A percentile compares a stretch with the other conserved stretches of the same genome.
phyloP scores from a whole-genome alignment of 2,797 vertebrate genomes.

The Tokudaia muenninki region DNA sequence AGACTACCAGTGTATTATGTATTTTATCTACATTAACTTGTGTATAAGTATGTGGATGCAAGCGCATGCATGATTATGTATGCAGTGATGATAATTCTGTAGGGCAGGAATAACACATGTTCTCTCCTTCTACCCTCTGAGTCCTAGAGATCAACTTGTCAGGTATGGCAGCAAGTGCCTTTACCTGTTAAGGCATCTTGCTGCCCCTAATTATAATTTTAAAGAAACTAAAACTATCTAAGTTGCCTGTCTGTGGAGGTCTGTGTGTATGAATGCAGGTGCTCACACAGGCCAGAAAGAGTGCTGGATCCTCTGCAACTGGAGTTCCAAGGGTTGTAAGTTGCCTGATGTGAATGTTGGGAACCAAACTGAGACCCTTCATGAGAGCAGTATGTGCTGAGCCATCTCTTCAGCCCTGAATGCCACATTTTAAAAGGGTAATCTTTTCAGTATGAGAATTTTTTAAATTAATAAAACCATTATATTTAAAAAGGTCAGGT shows the following conservation, averaged over 20 bases:
- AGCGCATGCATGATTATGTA: not conserved
- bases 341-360: not conserved
- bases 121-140: not conserved
- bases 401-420: not conserved
- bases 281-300: no score
- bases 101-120: not conserved
- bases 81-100: not conserved
- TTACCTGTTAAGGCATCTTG: not conserved
- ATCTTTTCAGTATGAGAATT: not conserved
- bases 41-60: not conserved
- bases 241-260: not conserved
- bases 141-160: not conserved
- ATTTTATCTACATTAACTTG: not conserved
- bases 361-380: not conserved
- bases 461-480: not conserved
- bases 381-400: not conserved
- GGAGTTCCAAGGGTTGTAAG: not conserved
- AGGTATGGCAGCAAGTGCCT: not conserved
- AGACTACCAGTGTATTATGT: not conserved
- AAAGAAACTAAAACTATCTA: not conserved
- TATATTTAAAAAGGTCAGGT: conserved; percentile 10
- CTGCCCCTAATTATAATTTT: not conserved
- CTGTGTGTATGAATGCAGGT: not conserved
- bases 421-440: not conserved
- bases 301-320: not conserved